Percentiles rank a stretch among this genome's conserved stretches.
Conservation (phyloP, 2,888 invertebrate species). For the Branchipolynoe longqiensis region DNA sequence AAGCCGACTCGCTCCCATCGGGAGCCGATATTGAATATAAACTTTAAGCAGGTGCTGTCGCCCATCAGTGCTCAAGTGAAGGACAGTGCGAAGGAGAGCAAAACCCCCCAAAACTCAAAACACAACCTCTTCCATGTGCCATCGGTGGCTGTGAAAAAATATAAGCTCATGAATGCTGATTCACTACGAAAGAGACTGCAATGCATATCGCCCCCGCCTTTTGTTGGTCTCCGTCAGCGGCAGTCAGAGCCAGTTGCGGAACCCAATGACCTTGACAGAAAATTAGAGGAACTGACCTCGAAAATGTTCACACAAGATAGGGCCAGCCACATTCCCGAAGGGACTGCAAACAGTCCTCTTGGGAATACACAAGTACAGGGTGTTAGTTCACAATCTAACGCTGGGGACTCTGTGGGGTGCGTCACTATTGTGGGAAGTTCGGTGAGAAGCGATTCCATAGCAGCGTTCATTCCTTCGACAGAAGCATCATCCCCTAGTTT, state of each 20-base stretch:
- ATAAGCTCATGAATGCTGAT: not conserved
- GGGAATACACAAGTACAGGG: no score
- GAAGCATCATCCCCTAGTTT: no score
- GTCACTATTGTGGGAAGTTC: no score
- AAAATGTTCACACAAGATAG: not conserved
- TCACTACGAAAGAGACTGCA: not conserved
- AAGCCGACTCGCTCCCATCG: not conserved
- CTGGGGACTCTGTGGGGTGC: no score
- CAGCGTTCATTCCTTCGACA: no score
- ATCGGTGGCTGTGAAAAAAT: not conserved
- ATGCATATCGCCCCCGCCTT: slow-evolving; percentile 9
- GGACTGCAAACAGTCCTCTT: no score
- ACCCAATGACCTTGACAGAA: slow-evolving; percentile 1
- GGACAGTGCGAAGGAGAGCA: not conserved
- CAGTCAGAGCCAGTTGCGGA: not conserved
- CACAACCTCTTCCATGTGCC: not conserved
- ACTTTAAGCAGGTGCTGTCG: not conserved
- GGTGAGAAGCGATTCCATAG: no score
- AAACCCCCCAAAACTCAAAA: not conserved
- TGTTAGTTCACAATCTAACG: no score
- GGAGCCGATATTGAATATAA: slow-evolving; percentile 13
- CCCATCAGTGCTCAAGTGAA: not conserved
- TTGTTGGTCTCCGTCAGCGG: not conserved
- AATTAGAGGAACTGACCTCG: not conserved
- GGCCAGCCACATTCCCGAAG: no score